These are phyloP conservation scores for Anas platyrhynchos DNA, from an alignment of 2,113 vertebrate genomes.

Conservation along the genomic window DNA sequence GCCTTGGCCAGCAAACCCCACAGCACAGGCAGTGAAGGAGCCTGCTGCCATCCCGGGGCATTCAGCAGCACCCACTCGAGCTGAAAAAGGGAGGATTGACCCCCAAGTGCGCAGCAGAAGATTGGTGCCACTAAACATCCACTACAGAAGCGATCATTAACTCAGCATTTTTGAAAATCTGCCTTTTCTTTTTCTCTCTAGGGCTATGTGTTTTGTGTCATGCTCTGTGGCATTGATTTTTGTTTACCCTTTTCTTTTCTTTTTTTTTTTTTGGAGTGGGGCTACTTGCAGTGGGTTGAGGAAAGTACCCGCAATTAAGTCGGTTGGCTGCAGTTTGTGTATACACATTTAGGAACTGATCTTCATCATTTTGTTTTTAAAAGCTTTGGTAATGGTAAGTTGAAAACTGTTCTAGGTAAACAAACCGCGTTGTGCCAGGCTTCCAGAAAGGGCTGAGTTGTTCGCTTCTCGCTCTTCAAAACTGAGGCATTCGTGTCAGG, in stretches of 20 bases:
- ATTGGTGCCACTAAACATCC: background rate
- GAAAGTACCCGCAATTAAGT: background rate
- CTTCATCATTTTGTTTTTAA: constrained; percentile 21
- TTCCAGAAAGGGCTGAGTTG: background rate
- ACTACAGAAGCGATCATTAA: background rate
- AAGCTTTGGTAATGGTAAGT: background rate
- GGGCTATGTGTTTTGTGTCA: background rate
- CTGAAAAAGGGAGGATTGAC: background rate
- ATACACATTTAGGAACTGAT: background rate
- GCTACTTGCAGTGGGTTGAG: background rate
- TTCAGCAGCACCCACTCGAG: rapidly evolving
- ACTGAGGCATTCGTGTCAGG: background rate
- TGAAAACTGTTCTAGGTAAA: constrained; percentile 18
- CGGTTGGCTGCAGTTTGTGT: background rate
- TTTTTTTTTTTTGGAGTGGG: background rate
- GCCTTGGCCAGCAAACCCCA: background rate
- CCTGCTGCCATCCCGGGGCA: rapidly evolving
- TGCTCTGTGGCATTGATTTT: background rate
- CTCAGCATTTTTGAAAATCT: background rate
- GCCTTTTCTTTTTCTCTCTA: background rate
- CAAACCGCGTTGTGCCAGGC: background rate
- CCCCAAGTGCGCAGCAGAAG: background rate
- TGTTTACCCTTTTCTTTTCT: too few relatives aligned
- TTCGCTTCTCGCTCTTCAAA: constrained; percentile 37
- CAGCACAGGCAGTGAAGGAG: too few relatives aligned